These are phyloP conservation scores for Bedellia somnulentella DNA, from an alignment of 2,888 invertebrate species.

Conservation along the genomic window DNA sequence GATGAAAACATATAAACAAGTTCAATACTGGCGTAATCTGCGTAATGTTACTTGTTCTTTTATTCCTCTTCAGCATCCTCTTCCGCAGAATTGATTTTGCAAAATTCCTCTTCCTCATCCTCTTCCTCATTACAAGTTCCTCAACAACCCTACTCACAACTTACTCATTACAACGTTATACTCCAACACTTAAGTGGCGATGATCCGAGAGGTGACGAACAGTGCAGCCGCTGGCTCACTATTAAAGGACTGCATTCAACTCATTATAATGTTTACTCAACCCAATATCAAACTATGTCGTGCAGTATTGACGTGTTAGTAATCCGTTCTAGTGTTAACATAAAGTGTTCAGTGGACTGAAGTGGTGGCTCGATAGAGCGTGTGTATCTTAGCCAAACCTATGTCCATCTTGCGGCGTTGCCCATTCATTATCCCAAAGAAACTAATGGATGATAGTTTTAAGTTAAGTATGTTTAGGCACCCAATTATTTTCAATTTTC, in stretches of 20 bases:
- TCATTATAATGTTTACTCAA: neutral
- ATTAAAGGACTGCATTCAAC: neutral
- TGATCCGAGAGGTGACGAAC: no score
- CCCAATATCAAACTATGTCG: neutral
- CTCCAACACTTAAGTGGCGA: no score
- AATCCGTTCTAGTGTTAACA: neutral
- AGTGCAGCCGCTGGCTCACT: no score
- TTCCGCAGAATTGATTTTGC: no score
- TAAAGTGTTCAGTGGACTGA: constrained; percentile 20
- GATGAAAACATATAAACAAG: no score
- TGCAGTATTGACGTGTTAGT: neutral
- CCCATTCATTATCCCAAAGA: constrained; percentile 48
- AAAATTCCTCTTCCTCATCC: no score
- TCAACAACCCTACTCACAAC: no score
- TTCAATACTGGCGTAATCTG: no score
- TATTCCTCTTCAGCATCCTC: no score
- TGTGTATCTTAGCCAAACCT: constrained; percentile 24
- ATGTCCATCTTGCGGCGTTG: constrained; percentile 16
- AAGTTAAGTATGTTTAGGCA: constrained; percentile 15
- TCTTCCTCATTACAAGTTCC: no score
- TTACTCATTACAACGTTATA: no score
- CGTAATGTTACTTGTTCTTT: no score
- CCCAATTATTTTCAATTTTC: neutral
- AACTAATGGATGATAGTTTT: constrained; percentile 29
- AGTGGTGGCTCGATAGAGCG: constrained; percentile 33